These are phyloP conservation scores for Gallinago undulata DNA, from an alignment of 2,113 vertebrate genomes.

Conservation along the genomic window DNA sequence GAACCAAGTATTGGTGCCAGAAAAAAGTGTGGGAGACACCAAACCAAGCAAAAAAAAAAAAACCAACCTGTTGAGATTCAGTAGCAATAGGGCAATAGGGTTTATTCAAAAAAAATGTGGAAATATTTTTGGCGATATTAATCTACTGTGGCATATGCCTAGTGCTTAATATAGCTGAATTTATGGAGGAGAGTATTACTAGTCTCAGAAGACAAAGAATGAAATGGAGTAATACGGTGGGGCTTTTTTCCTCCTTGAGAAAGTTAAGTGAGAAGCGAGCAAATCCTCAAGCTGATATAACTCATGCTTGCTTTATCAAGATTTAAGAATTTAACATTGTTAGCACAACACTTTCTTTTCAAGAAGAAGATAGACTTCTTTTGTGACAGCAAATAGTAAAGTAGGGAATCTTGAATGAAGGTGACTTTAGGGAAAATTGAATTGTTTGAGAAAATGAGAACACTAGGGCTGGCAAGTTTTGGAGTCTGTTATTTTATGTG, in stretches of 20 bases:
- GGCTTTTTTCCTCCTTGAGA: constrained; percentile 24
- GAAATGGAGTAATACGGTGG: background rate
- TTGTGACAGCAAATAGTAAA: background rate
- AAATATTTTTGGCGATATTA: constrained; percentile 45
- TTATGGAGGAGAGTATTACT: background rate
- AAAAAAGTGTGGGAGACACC: background rate
- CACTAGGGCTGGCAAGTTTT: background rate
- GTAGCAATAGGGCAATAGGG: background rate
- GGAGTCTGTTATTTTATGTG: background rate
- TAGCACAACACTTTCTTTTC: background rate
- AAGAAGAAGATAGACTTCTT: background rate
- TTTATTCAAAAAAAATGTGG: background rate
- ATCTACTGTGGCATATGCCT: constrained; percentile 43
- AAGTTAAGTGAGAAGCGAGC: background rate
- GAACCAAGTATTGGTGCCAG: background rate
- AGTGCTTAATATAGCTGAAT: background rate
- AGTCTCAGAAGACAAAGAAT: constrained; percentile 47
- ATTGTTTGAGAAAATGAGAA: background rate
- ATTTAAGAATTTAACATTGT: background rate
- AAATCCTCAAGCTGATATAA: background rate
- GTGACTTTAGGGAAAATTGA: background rate
- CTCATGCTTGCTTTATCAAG: background rate
- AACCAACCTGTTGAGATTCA: background rate
- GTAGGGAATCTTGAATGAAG: background rate
- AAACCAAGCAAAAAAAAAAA: background rate